Evolutionary conservation across 37 sponge, comb jelly and placozoan species (phyloP), one percentile per base, ranked within the genome.

Genomic region (Spongia lamella): DNA sequence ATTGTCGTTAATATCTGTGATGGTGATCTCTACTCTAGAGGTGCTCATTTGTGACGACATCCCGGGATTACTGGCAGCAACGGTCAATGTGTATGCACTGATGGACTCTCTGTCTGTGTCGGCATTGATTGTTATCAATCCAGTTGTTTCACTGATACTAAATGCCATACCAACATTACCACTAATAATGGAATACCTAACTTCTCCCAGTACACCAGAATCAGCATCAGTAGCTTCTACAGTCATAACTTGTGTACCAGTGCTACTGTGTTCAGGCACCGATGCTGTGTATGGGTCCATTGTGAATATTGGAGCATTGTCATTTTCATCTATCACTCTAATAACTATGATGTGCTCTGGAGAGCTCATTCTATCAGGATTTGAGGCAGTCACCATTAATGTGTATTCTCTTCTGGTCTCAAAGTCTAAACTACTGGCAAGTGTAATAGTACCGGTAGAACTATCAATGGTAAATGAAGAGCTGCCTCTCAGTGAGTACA

Each of bases 1-100:
- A 38, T 95, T 82, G 81, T 95, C 96, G 66, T 95, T 95, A 26
- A 80, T 68, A 51, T 95, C 88, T 15, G 61, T 56, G 9, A 93
- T 62, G 15, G 54, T 81, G 35, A 93, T 76, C 14, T 38, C 21
- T 4, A 93, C 71, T 9, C 13, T 37, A 6, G 70, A 69, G 2
- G 20, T 30, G 54, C 66, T 49, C 25, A 51, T 21, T 47, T 20
- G 69, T 52, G 47, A 26, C 38, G 30, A 22, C 24, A 0, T 3
- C 43, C 66, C 55, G 1, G 70, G 70, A 50, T 92, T 87, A 37
- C 31, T 35, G n/a, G 83, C 96, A 13, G 69, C 63, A 17, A 87
- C 63, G 0, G 37, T 63, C 7, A 87, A 14, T 13, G 17, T 35
- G 55, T 63, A 87, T 30, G 22, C 16, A 33, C 53, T 51, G 16